Percentiles rank a stretch among this genome's conserved stretches.
phyloP scores from a whole-genome alignment of 2,113 vertebrate genomes.

The Cephalopholis sonnerati region DNA sequence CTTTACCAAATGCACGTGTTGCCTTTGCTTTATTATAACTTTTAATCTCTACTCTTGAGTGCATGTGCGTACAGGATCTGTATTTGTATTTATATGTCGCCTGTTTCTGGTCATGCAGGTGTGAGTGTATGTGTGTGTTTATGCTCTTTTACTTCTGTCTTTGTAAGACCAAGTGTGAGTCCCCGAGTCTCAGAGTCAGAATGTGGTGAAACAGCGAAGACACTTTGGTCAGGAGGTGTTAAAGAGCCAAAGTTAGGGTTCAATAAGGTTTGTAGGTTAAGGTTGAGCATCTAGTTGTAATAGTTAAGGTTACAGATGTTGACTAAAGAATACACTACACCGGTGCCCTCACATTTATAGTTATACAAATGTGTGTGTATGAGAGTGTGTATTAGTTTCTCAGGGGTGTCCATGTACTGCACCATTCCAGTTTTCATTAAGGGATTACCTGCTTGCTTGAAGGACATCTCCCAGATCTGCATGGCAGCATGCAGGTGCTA shows the following conservation, averaged over 20 bases:
- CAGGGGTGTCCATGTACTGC: constrained; percentile 65
- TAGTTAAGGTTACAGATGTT: not conserved
- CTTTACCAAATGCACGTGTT: not conserved
- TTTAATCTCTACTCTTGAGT: not conserved
- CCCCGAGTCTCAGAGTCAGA: not conserved
- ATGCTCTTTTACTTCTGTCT: not conserved
- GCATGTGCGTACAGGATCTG: not conserved
- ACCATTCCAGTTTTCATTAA: constrained; percentile 52
- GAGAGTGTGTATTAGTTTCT: constrained; percentile 36
- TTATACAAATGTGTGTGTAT: not conserved
- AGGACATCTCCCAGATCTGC: constrained; percentile 33
- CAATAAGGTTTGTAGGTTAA: not conserved
- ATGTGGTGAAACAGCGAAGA: not conserved
- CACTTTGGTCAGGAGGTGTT: not conserved
- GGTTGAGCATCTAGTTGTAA: not conserved
- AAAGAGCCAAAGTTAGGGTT: not conserved
- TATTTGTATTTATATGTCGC: constrained; percentile 2
- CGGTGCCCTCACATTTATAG: not conserved
- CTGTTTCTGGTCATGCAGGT: not conserved
- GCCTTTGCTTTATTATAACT: not conserved
- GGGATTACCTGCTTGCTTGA: constrained; percentile 55
- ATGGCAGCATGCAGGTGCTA: constrained; percentile 11
- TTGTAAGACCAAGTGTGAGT: not conserved
- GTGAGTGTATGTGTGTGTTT: not conserved
- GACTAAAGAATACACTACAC: not conserved